phyloP scores from a whole-genome alignment of 2,797 vertebrate species.

The Falco novaeseelandiae region DNA sequence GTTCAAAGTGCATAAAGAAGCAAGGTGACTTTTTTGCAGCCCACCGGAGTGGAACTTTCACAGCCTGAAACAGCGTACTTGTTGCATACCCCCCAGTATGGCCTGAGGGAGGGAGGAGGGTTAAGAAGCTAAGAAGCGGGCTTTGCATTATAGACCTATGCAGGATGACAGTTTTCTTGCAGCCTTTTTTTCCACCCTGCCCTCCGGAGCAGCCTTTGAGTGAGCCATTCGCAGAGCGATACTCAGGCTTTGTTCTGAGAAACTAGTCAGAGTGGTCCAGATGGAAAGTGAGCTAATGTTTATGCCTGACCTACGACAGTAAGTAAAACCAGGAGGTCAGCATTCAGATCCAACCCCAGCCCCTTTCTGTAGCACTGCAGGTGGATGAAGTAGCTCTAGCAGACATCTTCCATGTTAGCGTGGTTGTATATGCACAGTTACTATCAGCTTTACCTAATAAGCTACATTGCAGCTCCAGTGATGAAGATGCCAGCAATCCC shows the following conservation, averaged over 20 bases:
- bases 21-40: neutral
- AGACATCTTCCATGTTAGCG: neutral
- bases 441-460: neutral
- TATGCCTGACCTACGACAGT: neutral
- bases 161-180: neutral
- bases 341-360: neutral
- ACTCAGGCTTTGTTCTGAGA: neutral
- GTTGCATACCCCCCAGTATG: neutral
- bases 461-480: neutral
- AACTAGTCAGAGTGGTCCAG: neutral
- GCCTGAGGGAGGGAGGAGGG: slow-evolving; percentile 2
- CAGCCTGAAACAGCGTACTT: neutral
- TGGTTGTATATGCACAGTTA: neutral
- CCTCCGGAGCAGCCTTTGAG: neutral
- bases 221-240: neutral
- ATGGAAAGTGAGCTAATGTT: neutral
- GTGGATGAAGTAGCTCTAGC: neutral
- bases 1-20: slow-evolving; percentile 57
- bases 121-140: neutral
- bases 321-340: neutral
- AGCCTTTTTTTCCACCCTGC: neutral
- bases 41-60: neutral
- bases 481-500: neutral
- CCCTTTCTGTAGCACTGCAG: neutral
- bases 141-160: neutral